Percentiles rank a stretch among this genome's conserved stretches.
Evolutionary conservation across 2,113 vertebrate genomes (phyloP).

Genomic region (Trogon melanurus): DNA sequence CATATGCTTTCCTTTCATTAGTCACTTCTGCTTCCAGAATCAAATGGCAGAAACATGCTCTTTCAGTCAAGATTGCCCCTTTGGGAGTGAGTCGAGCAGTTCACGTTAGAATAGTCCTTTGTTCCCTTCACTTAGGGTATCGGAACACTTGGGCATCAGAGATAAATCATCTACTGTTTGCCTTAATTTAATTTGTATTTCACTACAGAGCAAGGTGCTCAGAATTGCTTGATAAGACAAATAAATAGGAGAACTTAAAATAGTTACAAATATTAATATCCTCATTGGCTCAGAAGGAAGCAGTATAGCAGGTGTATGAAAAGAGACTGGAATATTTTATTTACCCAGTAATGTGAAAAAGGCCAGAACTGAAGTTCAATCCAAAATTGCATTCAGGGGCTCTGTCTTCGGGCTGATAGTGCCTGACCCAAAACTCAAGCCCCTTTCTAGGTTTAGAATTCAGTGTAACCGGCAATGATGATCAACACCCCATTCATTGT

Average conservation of each 20-base stretch:
- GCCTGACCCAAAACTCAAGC: neutral
- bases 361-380: neutral
- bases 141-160: constrained; percentile 23
- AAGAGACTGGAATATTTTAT: neutral
- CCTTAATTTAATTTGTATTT: constrained; percentile 61
- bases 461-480: neutral
- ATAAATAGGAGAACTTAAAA: constrained; percentile 41
- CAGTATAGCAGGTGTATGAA: neutral
- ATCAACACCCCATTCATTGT: constrained; percentile 21
- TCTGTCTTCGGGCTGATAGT: neutral
- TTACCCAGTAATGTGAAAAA: neutral
- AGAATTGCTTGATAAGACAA: neutral
- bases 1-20: constrained; percentile 37
- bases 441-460: neutral
- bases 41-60: constrained; percentile 51
- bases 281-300: neutral
- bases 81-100: constrained; percentile 46
- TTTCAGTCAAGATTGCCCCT: constrained; percentile 57
- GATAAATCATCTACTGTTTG: constrained; percentile 45
- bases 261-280: neutral
- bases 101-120: constrained; percentile 57
- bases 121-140: constrained; percentile 57
- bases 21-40: constrained; percentile 47
- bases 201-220: constrained; percentile 30
- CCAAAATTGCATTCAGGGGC: neutral